phyloP scores from a whole-genome alignment of 1,140 invertebrate species.

The Micrasema longulum region DNA sequence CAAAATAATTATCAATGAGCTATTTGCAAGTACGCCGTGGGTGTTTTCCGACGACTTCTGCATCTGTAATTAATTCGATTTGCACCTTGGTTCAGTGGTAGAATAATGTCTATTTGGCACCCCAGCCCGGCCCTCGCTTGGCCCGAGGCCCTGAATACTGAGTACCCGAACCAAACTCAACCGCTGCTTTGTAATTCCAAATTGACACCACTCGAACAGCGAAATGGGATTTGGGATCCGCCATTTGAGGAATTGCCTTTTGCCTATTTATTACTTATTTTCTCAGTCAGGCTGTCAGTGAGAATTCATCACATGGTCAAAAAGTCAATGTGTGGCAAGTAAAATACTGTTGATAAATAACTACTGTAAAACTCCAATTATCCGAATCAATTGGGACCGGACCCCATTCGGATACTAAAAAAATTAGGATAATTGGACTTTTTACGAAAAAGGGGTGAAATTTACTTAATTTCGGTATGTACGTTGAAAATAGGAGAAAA shows the following conservation, averaged over 20 bases:
- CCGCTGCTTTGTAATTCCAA: constrained; percentile 43
- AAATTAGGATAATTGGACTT: no score
- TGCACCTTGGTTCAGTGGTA: constrained; percentile 20
- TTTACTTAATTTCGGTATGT: no score
- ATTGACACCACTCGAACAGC: constrained; percentile 44
- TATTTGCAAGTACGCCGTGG: constrained; percentile 23
- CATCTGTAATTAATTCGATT: constrained; percentile 54
- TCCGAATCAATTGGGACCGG: no score
- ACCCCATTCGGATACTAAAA: no score
- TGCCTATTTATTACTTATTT: constrained; percentile 2
- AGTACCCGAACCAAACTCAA: neutral
- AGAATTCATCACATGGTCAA: no score
- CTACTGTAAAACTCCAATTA: no score
- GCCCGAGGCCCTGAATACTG: constrained; percentile 40
- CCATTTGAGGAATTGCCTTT: constrained; percentile 28
- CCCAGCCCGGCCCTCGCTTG: constrained; percentile 9
- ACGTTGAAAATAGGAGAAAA: no score
- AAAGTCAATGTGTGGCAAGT: no score
- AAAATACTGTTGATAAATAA: no score
- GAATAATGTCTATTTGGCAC: constrained; percentile 33
- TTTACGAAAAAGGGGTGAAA: no score
- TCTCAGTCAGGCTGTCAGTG: no score
- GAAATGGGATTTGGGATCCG: constrained; percentile 30
- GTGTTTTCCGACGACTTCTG: constrained; percentile 43
- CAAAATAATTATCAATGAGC: neutral